These are phyloP conservation scores for Drosophila ohnishii DNA, from an alignment of 1,140 invertebrate genomes.

Conservation along the genomic window DNA sequence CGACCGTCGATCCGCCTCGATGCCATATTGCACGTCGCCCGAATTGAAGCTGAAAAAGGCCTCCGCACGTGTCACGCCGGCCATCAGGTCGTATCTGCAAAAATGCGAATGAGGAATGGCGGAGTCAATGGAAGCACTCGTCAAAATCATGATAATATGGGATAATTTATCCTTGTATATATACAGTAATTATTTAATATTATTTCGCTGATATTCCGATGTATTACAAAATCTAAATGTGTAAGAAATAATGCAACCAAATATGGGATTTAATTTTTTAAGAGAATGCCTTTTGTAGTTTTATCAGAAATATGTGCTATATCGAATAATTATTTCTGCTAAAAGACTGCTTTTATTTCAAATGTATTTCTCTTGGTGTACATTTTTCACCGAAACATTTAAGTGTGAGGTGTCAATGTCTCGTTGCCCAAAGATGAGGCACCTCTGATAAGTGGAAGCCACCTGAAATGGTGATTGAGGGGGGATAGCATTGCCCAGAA, in stretches of 20 bases:
- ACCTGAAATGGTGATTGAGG: slow-evolving; percentile 4
- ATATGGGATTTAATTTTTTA: background rate
- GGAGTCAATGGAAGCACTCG: slow-evolving; percentile 12
- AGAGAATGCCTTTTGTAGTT: background rate
- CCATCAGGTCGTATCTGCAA: slow-evolving; percentile 93
- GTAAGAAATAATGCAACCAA: background rate
- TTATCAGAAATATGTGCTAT: background rate
- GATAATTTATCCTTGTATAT: no score
- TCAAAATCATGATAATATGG: background rate
- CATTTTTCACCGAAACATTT: background rate
- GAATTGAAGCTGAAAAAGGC: slow-evolving; percentile 95
- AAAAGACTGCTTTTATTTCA: no score
- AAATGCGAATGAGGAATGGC: slow-evolving; percentile 28
- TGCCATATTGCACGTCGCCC: slow-evolving; percentile 95
- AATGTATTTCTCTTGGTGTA: background rate
- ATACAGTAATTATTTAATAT: background rate
- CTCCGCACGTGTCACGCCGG: slow-evolving; percentile 94
- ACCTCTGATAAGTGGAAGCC: background rate
- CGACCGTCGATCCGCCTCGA: slow-evolving; percentile 93
- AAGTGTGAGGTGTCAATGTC: slow-evolving; percentile 7
- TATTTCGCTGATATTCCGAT: background rate
- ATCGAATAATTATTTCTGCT: background rate
- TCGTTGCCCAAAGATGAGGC: slow-evolving; percentile 1
- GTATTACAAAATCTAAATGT: background rate
- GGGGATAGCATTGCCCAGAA: background rate